A percentile compares a stretch with the other conserved stretches of the same genome.
phyloP scores from a whole-genome alignment of 2,888 invertebrate species.

The Eurois occulta region DNA sequence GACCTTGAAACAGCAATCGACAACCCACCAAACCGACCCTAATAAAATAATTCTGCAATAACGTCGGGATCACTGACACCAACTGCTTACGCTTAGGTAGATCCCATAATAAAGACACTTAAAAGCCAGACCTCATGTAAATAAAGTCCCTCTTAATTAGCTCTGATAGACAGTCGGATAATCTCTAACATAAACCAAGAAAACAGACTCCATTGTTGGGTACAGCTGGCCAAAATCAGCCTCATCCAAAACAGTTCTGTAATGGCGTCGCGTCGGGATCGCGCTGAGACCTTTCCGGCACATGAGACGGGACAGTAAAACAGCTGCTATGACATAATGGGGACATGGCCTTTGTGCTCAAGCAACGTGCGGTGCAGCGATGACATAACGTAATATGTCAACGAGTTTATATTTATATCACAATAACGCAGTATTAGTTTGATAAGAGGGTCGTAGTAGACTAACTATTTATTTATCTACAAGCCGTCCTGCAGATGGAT shows the following conservation, averaged over 20 bases:
- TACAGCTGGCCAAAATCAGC: background rate
- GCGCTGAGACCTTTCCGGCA: constrained; percentile 51
- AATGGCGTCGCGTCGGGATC: constrained; percentile 17
- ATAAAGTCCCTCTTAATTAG: background rate
- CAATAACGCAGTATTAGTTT: constrained; percentile 25
- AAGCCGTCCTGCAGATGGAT: background rate
- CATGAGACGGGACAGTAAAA: constrained; percentile 31
- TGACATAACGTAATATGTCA: constrained; percentile 48
- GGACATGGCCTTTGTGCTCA: constrained; percentile 52
- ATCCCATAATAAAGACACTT: background rate
- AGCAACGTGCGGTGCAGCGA: constrained; percentile 34
- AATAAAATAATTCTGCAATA: background rate
- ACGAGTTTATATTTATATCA: constrained; percentile 37
- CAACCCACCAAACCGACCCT: background rate
- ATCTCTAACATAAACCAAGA: background rate
- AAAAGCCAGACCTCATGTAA: background rate
- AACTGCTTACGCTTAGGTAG: background rate
- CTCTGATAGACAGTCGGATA: background rate
- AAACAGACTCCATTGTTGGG: background rate
- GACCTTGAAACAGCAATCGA: background rate
- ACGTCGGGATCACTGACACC: background rate
- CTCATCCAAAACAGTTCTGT: constrained; percentile 20
- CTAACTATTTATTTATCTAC: background rate
- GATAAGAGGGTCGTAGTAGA: constrained; percentile 15
- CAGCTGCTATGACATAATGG: constrained; percentile 55